Conservation (phyloP, 1,140 invertebrate genomes). For the Musca vetustissima region DNA sequence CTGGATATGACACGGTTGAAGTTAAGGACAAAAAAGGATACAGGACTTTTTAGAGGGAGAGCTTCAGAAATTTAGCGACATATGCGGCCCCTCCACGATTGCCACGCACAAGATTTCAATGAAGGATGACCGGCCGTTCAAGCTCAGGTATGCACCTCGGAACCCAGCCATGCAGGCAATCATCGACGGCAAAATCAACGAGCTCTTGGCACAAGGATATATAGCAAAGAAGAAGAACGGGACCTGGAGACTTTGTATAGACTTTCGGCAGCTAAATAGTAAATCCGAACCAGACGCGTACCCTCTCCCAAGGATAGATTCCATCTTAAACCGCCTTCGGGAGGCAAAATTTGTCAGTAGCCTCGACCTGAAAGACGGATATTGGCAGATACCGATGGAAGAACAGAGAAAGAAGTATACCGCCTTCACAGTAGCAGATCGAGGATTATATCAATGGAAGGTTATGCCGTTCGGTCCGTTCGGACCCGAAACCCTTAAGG, state of each 20-base stretch:
- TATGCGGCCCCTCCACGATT: too few species aligned
- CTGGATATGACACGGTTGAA: too few species aligned
- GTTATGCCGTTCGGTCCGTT: conserved; percentile 12
- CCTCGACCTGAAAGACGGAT: conserved; percentile 48
- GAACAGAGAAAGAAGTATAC: conserved; percentile 46
- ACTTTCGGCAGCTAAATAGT: conserved; percentile 48
- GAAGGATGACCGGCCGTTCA: too few species aligned
- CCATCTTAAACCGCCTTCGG: conserved; percentile 46
- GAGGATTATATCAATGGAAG: conserved; percentile 51
- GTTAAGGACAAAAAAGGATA: too few species aligned
- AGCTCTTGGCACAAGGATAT: conserved; percentile 40
- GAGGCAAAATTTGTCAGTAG: conserved; percentile 44
- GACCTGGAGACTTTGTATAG: conserved; percentile 44
- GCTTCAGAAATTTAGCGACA: too few species aligned
- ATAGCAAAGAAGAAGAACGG: conserved; percentile 50
- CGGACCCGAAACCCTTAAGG: conserved; percentile 21
- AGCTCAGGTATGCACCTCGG: too few species aligned
- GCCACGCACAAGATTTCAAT: too few species aligned
- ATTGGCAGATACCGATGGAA: conserved; percentile 44
- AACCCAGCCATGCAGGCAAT: too few species aligned
- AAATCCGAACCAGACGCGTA: conserved; percentile 47
- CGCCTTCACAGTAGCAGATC: conserved; percentile 53
- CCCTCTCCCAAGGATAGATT: conserved; percentile 56
- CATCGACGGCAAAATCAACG: too few species aligned
- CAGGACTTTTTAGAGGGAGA: too few species aligned